These are phyloP conservation scores for Smutsia temminckii DNA, from an alignment of 2,797 vertebrate species.

Conservation along the genomic window DNA sequence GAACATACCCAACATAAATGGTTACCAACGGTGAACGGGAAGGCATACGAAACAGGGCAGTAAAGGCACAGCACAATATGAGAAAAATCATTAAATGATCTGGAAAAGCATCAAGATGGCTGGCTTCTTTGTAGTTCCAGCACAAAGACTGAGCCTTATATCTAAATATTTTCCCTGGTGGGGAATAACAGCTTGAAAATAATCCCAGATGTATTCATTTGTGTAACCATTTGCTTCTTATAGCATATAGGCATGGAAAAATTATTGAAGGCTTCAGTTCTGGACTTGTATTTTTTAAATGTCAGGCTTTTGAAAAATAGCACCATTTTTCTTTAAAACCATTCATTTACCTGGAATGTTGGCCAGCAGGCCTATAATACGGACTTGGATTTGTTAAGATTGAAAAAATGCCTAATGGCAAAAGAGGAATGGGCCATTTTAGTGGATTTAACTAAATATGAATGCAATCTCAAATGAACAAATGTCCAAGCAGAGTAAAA, in stretches of 20 bases:
- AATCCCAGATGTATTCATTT: slow-evolving; percentile 91
- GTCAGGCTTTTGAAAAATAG: slow-evolving; percentile 88
- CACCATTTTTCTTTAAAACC: slow-evolving; percentile 86
- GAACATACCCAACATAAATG: slow-evolving; percentile 85
- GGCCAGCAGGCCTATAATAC: slow-evolving; percentile 86
- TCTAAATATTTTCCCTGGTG: slow-evolving; percentile 90
- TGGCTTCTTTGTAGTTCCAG: slow-evolving; percentile 88
- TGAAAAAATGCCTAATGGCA: slow-evolving; percentile 84
- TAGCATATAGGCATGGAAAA: slow-evolving; percentile 88
- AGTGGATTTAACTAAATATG: slow-evolving; percentile 81
- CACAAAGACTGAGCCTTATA: slow-evolving; percentile 84
- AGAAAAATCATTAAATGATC: slow-evolving; percentile 88
- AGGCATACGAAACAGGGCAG: slow-evolving; percentile 83
- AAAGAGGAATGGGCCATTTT: slow-evolving; percentile 82
- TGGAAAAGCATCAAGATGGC: slow-evolving; percentile 88
- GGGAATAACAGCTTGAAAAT: slow-evolving; percentile 89
- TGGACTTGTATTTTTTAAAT: slow-evolving; percentile 86
- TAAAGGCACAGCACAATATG: slow-evolving; percentile 89
- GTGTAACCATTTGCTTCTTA: slow-evolving; percentile 85
- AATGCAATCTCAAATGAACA: slow-evolving; percentile 75
- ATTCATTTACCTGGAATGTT: slow-evolving; percentile 90
- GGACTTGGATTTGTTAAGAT: slow-evolving; percentile 86
- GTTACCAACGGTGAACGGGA: slow-evolving; percentile 83
- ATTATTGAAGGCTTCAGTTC: slow-evolving; percentile 87
- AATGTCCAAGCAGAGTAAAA: slow-evolving; percentile 59